A percentile compares a stretch with the other conserved stretches of the same genome.
phyloP scores from a whole-genome alignment of 2,797 vertebrate genomes.

The Antennarius maculatus region DNA sequence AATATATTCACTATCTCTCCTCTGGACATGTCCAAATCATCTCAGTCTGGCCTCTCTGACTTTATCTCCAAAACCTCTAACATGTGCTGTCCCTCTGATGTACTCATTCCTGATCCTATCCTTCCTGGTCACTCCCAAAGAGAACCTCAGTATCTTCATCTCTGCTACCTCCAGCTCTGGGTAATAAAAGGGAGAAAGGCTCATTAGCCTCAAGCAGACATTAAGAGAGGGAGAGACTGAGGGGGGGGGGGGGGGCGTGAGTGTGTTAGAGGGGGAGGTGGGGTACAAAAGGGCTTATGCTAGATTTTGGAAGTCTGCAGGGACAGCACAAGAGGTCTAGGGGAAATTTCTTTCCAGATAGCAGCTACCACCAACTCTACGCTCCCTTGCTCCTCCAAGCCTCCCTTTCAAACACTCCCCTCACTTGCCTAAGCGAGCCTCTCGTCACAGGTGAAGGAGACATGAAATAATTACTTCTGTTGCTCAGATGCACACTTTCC shows the following conservation, averaged over 20 bases:
- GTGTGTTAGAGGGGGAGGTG: background rate
- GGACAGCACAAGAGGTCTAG: slow-evolving; percentile 58
- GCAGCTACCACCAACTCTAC: slow-evolving; percentile 38
- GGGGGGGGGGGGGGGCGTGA: background rate
- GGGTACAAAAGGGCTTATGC: slow-evolving; percentile 40
- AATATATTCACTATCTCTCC: too few relatives aligned
- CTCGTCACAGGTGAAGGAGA: slow-evolving; percentile 82
- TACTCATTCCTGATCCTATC: too few relatives aligned
- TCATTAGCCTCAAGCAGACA: too few relatives aligned
- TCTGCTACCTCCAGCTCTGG: too few relatives aligned
- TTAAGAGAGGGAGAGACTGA: background rate
- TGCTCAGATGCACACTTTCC: slow-evolving; percentile 48
- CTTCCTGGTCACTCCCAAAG: too few relatives aligned
- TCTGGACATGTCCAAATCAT: too few relatives aligned
- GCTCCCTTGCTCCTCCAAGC: slow-evolving; percentile 23
- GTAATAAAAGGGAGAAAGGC: too few relatives aligned
- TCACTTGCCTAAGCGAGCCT: slow-evolving; percentile 61
- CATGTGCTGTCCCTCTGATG: too few relatives aligned
- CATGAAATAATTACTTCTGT: slow-evolving; percentile 78
- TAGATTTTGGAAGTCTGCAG: slow-evolving; percentile 49
- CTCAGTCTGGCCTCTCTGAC: too few relatives aligned
- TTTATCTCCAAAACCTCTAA: too few relatives aligned
- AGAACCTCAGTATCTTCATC: too few relatives aligned
- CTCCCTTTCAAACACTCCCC: slow-evolving; percentile 47
- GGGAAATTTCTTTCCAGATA: slow-evolving; percentile 69